phyloP scores from a whole-genome alignment of 2,888 invertebrate genomes.

The Colostygia pectinataria region DNA sequence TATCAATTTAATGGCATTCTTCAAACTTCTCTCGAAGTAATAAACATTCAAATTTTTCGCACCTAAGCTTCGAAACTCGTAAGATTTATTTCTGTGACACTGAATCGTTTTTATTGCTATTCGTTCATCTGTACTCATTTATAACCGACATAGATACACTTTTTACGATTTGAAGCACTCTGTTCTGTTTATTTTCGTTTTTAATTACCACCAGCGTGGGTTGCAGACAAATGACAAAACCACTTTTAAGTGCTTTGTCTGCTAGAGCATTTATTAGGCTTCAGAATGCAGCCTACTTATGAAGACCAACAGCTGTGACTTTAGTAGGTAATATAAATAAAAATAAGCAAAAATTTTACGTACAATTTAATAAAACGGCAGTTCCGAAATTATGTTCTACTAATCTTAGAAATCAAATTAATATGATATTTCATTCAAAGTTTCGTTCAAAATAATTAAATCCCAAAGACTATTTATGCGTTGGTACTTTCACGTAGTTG shows the following conservation, averaged over 20 bases:
- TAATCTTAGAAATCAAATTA: too few species aligned
- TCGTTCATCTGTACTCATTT: constrained; percentile 81
- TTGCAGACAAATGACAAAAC: constrained; percentile 73
- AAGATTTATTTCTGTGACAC: constrained; percentile 80
- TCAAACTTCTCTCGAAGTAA: constrained; percentile 36
- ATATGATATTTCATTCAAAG: too few species aligned
- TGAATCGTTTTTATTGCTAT: constrained; percentile 78
- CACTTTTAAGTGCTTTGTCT: constrained; percentile 33
- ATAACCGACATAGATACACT: constrained; percentile 79
- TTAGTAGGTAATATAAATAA: too few species aligned
- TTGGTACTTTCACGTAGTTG: too few species aligned
- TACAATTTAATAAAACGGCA: too few species aligned
- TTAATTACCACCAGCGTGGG: constrained; percentile 81
- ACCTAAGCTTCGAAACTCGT: constrained; percentile 70
- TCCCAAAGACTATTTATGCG: too few species aligned
- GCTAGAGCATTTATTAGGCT: background rate
- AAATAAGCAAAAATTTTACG: too few species aligned
- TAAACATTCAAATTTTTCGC: constrained; percentile 58
- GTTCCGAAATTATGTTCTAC: too few species aligned
- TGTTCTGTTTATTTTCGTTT: constrained; percentile 84
- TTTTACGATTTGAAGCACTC: constrained; percentile 80
- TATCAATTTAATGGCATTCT: constrained; percentile 68
- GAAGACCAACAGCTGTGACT: too few species aligned
- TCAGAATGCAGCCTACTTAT: background rate
- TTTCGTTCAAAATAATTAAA: too few species aligned